Evolutionary conservation across 2,797 vertebrate genomes (phyloP).

Genomic region (Macrochelys suwanniensis): DNA sequence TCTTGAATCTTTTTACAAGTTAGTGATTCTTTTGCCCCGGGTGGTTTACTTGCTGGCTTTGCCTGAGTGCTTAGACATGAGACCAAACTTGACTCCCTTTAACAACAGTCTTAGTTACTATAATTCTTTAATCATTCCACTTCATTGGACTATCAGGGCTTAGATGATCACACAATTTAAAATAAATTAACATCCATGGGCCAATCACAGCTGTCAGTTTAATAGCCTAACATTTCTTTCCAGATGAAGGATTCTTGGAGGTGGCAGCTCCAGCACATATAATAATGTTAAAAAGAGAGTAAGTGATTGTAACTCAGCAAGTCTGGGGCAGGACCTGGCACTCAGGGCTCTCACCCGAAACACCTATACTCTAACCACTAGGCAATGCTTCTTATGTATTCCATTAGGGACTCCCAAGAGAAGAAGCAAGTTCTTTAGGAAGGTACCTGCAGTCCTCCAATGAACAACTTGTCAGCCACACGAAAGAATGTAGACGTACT

Average conservation of each 20-base stretch:
- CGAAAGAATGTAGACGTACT: neutral
- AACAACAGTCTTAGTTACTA: slow-evolving; percentile 4
- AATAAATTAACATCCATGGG: neutral
- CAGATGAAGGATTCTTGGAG: neutral
- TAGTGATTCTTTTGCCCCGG: neutral
- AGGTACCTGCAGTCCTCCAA: neutral
- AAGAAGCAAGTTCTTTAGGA: neutral
- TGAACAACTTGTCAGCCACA: neutral
- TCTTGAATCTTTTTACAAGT: neutral
- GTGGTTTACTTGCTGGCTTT: slow-evolving; percentile 17
- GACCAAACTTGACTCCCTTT: neutral
- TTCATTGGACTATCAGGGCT: neutral
- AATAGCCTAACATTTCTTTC: neutral
- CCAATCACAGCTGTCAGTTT: neutral
- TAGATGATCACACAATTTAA: neutral
- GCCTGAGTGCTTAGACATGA: neutral
- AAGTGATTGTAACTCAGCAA: neutral
- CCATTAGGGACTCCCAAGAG: neutral
- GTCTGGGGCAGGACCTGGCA: neutral
- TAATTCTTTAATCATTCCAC: slow-evolving; percentile 29
- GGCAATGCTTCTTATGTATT: neutral
- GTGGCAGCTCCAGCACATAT: neutral
- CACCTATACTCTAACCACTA: neutral
- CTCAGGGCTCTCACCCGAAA: neutral
- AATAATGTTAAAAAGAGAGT: neutral